Percentiles rank a stretch among this genome's conserved stretches.
phyloP scores from a whole-genome alignment of 2,113 vertebrate species.

The Percina caprodes region DNA sequence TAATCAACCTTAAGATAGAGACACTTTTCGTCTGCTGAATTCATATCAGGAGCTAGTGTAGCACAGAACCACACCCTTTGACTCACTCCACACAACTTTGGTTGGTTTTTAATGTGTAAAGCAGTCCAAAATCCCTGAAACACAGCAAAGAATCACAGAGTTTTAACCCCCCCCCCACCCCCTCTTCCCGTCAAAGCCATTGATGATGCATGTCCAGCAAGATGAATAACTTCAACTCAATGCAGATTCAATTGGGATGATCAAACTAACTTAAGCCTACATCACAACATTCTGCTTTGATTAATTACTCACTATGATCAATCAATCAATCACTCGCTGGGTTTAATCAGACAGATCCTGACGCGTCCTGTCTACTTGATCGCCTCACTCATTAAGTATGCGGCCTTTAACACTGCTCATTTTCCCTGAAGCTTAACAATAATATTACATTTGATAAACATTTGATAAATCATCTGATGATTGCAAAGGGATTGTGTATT shows the following conservation, averaged over 20 bases:
- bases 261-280: background rate
- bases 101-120: background rate
- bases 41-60: background rate
- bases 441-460: conserved; percentile 6
- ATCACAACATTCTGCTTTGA: conserved; percentile 7
- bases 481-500: background rate
- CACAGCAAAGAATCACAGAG: background rate
- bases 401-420: background rate
- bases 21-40: background rate
- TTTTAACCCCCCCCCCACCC: no score
- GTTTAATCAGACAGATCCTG: conserved; percentile 31
- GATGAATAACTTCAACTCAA: background rate
- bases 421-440: conserved; percentile 24
- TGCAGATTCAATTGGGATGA: background rate
- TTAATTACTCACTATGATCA: conserved; percentile 30
- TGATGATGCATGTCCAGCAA: background rate
- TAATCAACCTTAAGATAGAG: background rate
- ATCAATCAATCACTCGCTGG: conserved; percentile 9
- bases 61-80: background rate
- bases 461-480: background rate
- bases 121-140: background rate
- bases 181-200: background rate
- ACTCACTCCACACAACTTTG: background rate
- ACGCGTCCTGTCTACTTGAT: conserved; percentile 14
- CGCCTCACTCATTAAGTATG: background rate